These are phyloP conservation scores for Gasteruption jaculator DNA, from an alignment of 2,888 invertebrate species.

Conservation along the genomic window DNA sequence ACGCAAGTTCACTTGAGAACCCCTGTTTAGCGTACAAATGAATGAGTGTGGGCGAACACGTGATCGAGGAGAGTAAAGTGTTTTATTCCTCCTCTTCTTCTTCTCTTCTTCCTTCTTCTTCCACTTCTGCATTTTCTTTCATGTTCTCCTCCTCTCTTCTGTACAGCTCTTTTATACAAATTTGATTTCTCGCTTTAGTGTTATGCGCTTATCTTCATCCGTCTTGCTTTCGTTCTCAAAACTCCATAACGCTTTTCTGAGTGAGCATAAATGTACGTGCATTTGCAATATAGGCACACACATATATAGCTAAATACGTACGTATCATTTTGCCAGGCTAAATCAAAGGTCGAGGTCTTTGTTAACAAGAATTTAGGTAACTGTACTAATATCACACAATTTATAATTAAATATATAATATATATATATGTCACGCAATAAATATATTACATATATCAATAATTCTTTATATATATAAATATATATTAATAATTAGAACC, in stretches of 20 bases:
- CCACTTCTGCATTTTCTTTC: constrained; percentile 17
- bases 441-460: too few species aligned
- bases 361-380: constrained; percentile 4
- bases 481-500: too few species aligned
- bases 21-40: constrained; percentile 40
- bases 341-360: constrained; percentile 15
- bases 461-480: too few species aligned
- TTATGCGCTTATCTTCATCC: neutral
- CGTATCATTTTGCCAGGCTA: too few species aligned
- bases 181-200: neutral
- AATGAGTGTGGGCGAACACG: constrained; percentile 45
- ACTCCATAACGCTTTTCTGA: neutral
- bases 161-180: too few species aligned
- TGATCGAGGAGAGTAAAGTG: constrained; percentile 40
- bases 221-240: constrained; percentile 20
- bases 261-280: too few species aligned
- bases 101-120: constrained; percentile 2
- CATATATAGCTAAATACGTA: too few species aligned
- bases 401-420: too few species aligned
- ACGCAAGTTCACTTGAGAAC: constrained; percentile 38
- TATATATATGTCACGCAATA: too few species aligned
- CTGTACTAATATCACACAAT: too few species aligned
- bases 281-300: too few species aligned
- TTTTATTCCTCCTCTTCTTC: constrained; percentile 14
- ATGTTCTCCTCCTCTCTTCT: constrained; percentile 5